phyloP scores from a whole-genome alignment of 2,113 vertebrate species.

The Chitala chitala region DNA sequence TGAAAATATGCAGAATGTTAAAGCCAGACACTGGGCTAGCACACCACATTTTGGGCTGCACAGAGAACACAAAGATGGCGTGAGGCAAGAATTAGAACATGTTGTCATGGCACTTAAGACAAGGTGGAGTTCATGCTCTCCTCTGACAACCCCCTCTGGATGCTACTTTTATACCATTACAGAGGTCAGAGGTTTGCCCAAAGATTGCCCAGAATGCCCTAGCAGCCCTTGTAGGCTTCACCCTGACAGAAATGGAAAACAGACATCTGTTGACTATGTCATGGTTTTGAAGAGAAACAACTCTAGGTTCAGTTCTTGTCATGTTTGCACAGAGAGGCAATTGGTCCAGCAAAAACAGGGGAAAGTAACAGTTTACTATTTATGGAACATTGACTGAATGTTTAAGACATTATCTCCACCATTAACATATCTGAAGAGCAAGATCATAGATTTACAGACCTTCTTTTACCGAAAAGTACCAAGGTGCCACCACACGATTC shows the following conservation, averaged over 20 bases:
- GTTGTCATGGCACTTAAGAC: background rate
- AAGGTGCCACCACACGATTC: background rate
- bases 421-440: background rate
- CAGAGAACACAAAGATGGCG: background rate
- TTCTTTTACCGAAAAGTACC: background rate
- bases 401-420: too few species aligned
- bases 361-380: background rate
- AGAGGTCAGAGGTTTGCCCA: background rate
- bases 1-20: background rate
- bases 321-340: background rate
- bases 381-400: too few species aligned
- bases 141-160: background rate
- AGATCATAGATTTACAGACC: background rate
- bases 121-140: background rate
- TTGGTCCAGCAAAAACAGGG: background rate
- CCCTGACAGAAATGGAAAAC: background rate
- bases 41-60: background rate
- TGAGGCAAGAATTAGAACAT: background rate
- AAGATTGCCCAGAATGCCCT: background rate
- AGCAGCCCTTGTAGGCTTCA: background rate
- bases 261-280: background rate
- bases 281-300: background rate
- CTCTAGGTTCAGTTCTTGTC: background rate
- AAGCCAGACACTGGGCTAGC: too few species aligned
- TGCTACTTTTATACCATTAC: background rate